phyloP scores from a whole-genome alignment of 2,113 vertebrate genomes.

The Cynopterus brachyotis region DNA sequence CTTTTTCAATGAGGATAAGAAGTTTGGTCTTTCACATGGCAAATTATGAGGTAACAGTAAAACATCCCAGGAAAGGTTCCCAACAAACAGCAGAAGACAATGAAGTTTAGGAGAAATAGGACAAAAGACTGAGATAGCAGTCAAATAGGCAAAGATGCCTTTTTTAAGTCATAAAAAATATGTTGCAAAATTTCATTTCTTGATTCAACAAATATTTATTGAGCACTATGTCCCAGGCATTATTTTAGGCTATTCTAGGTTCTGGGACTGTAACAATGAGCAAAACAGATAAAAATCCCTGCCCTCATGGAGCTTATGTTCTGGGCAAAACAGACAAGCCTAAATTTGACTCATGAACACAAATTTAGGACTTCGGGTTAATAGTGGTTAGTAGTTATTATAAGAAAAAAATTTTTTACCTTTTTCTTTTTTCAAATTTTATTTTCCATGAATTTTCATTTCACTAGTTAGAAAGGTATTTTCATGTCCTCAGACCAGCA shows the following conservation, averaged over 20 bases:
- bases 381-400: neutral
- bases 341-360: neutral
- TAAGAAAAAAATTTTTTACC: neutral
- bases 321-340: neutral
- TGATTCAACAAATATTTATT: conserved; percentile 6
- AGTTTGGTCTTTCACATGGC: neutral
- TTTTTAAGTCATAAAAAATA: conserved; percentile 12
- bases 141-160: neutral
- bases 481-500: neutral
- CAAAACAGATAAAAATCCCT: conserved; percentile 5
- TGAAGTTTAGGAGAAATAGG: conserved; percentile 2
- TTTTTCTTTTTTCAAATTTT: conserved; percentile 22
- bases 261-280: neutral
- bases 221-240: neutral
- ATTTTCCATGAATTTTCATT: conserved; percentile 38
- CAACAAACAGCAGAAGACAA: neutral
- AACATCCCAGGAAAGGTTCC: conserved; percentile 19
- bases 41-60: neutral
- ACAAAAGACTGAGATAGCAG: neutral
- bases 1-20: neutral
- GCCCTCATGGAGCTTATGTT: neutral
- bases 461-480: conserved; percentile 36
- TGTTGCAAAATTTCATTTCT: neutral
- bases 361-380: conserved; percentile 3
- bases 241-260: neutral